A percentile compares a stretch with the other conserved stretches of the same genome.
Evolutionary conservation across 2,113 vertebrate genomes (phyloP).

Genomic region (Eidolon helvum): DNA sequence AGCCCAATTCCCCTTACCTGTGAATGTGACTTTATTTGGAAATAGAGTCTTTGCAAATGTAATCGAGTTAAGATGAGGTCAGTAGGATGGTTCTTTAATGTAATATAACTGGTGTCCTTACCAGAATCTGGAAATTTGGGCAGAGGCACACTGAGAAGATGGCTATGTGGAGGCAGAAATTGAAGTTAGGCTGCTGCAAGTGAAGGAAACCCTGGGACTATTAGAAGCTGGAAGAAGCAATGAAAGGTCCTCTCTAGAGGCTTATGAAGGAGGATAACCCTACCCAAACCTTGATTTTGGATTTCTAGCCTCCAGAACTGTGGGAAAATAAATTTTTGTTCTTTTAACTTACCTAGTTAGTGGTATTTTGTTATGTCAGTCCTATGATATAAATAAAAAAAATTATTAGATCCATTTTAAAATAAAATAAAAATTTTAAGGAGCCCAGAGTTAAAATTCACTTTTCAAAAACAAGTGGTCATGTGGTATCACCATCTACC

Average conservation of each 20-base stretch:
- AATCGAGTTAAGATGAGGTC: not conserved
- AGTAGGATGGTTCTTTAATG: not conserved
- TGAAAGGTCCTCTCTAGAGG: not conserved
- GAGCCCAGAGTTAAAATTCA: not conserved
- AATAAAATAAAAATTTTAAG: not conserved
- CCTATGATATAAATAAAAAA: not conserved
- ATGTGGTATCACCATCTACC: not conserved
- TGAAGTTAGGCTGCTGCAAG: not conserved
- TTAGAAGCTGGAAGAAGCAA: not conserved
- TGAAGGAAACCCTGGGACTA: rapidly evolving
- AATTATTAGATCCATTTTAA: not conserved
- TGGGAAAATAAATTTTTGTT: not conserved
- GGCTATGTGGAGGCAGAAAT: not conserved
- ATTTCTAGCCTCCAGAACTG: not conserved
- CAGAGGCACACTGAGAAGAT: not conserved
- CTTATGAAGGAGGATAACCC: not conserved
- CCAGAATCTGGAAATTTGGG: not conserved
- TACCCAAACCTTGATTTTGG: not conserved
- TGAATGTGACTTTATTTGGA: not conserved
- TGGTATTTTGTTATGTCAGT: not conserved
- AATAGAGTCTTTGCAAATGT: not conserved
- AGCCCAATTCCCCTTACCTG: not conserved
- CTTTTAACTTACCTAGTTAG: not conserved
- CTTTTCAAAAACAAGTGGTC: not conserved
- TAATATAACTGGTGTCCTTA: not conserved